Percentiles rank a stretch among this genome's conserved stretches.
phyloP scores from a whole-genome alignment of 2,888 invertebrate genomes.

The Diaperis boleti region DNA sequence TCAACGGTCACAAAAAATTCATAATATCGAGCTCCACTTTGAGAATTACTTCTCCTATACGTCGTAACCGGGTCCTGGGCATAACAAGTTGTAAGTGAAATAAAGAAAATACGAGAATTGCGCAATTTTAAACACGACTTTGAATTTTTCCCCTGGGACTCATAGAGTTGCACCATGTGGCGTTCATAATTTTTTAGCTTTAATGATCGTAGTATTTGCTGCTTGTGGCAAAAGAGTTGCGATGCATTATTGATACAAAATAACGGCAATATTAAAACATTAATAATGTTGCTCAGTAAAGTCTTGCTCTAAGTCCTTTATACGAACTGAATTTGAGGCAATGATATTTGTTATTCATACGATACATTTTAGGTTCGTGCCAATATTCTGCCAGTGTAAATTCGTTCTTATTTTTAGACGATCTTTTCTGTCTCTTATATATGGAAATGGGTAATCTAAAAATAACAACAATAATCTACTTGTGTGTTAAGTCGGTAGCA shows the following conservation, averaged over 20 bases:
- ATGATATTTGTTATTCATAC: too few species aligned
- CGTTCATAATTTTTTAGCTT: conserved; percentile 39
- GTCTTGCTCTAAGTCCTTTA: too few species aligned
- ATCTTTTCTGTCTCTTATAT: too few species aligned
- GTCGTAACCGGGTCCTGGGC: conserved; percentile 26
- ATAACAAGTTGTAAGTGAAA: conserved; percentile 50
- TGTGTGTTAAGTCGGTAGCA: too few species aligned
- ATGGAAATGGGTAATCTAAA: too few species aligned
- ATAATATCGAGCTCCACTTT: conserved; percentile 38
- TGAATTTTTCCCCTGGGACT: conserved; percentile 53
- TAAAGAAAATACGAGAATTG: conserved; percentile 52
- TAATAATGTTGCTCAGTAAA: too few species aligned
- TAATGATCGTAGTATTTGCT: conserved; percentile 28
- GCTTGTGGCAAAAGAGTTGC: not conserved
- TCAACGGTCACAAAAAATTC: conserved; percentile 42
- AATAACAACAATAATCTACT: too few species aligned
- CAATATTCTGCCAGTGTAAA: too few species aligned
- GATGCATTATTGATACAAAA: not conserved
- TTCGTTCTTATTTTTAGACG: too few species aligned
- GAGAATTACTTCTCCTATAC: conserved; percentile 24
- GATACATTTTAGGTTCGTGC: too few species aligned
- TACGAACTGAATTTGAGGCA: too few species aligned
- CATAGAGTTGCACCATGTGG: conserved; percentile 41
- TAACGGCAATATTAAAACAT: too few species aligned
- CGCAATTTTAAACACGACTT: conserved; percentile 55